Percentiles rank a stretch among this genome's conserved stretches.
Conservation (phyloP, 1,140 invertebrate species). For the Thaumetopoea pityocampa region DNA sequence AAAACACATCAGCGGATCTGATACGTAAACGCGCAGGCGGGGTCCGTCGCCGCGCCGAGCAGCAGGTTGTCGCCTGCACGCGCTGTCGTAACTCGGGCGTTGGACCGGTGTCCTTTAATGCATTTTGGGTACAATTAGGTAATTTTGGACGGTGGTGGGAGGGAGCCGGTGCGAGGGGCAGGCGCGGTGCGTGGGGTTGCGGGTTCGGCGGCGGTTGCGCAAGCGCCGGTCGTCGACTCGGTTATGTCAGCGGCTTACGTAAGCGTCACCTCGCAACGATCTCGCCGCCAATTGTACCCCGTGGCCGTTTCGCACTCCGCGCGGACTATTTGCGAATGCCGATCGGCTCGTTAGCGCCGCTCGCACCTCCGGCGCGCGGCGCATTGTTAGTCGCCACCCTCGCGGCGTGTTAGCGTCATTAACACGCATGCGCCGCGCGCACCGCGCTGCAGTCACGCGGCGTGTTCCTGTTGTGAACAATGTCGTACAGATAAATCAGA, state of each 20-base stretch:
- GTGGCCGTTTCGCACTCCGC: constrained; percentile 63
- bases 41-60: constrained; percentile 44
- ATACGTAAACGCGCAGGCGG: constrained; percentile 32
- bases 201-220: constrained; percentile 62
- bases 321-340: constrained; percentile 59
- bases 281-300: constrained; percentile 64
- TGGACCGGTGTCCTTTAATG: constrained; percentile 64
- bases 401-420: constrained; percentile 15
- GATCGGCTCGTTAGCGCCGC: constrained; percentile 45
- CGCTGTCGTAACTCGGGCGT: constrained; percentile 58
- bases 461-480: too few species aligned
- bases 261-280: constrained; percentile 67
- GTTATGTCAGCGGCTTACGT: constrained; percentile 72
- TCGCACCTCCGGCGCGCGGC: constrained; percentile 18
- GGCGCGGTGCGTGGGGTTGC: constrained; percentile 64
- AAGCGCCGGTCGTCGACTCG: constrained; percentile 70
- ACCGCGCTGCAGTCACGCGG: neutral
- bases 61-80: constrained; percentile 65
- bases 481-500: too few species aligned
- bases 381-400: constrained; percentile 24
- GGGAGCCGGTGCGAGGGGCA: constrained; percentile 31
- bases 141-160: constrained; percentile 47
- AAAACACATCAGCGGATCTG: too few species aligned
- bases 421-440: constrained; percentile 2
- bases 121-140: constrained; percentile 71